Evolutionary conservation across 2,113 vertebrate species (phyloP).

Genomic region (Oncorhynchus tshawytscha): DNA sequence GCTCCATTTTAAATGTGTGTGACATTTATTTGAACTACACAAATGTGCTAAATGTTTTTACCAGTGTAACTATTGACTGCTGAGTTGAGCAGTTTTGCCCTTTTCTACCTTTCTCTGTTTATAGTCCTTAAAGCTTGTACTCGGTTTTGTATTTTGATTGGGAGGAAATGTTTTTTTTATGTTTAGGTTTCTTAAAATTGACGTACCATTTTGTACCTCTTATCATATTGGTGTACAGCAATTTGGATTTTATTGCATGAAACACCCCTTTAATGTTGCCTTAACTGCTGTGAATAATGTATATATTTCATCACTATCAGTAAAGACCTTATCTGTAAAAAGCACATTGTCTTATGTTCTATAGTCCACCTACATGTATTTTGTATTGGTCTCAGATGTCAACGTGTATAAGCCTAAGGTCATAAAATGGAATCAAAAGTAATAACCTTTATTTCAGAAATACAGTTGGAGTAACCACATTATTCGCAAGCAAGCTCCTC

Average conservation of each 20-base stretch:
- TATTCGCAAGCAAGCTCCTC: too few species aligned
- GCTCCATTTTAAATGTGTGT: not conserved
- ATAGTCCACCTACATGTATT: not conserved
- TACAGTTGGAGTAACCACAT: too few species aligned
- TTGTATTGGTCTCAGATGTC: too few species aligned
- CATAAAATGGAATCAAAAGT: not conserved
- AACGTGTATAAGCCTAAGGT: too few species aligned
- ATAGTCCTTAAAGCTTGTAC: constrained; percentile 62
- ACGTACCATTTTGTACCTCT: constrained; percentile 74
- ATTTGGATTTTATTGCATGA: constrained; percentile 71
- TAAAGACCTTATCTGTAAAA: constrained; percentile 75
- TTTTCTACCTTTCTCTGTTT: constrained; percentile 53
- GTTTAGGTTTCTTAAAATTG: constrained; percentile 69
- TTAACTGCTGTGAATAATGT: constrained; percentile 76
- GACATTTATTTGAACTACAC: constrained; percentile 30
- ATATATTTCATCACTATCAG: constrained; percentile 67
- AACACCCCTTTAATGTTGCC: constrained; percentile 52
- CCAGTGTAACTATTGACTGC: constrained; percentile 51
- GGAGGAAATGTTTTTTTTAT: constrained; percentile 59
- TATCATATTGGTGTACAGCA: constrained; percentile 70
- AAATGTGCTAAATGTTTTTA: constrained; percentile 28
- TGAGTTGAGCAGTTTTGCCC: constrained; percentile 54
- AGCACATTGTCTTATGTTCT: constrained; percentile 4
- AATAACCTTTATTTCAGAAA: constrained; percentile 24
- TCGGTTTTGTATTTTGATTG: constrained; percentile 74